These are phyloP conservation scores for Agrypnia vestita DNA, from an alignment of 1,140 invertebrate genomes.

Conservation along the genomic window DNA sequence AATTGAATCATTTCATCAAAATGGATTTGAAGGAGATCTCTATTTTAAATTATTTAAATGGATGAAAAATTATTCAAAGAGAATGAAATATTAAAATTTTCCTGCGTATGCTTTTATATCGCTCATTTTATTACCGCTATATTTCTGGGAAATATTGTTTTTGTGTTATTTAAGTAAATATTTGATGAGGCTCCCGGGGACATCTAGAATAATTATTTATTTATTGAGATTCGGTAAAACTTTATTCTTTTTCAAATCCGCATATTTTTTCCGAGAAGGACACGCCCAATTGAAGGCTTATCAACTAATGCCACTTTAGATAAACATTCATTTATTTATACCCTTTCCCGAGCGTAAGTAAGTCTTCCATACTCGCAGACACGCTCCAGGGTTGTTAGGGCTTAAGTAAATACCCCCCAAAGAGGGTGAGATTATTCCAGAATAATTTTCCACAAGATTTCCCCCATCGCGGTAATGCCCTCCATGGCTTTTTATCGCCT, in stretches of 20 bases:
- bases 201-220: too few species aligned
- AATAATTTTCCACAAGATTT: conserved; percentile 60
- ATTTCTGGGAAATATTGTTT: neutral
- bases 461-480: conserved; percentile 41
- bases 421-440: conserved; percentile 50
- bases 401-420: conserved; percentile 48
- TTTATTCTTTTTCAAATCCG: conserved; percentile 11
- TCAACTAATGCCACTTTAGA: conserved; percentile 15
- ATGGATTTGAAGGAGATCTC: conserved; percentile 17
- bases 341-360: conserved; percentile 31
- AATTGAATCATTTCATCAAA: conserved; percentile 12
- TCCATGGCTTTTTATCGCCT: conserved; percentile 50
- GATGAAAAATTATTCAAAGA: conserved; percentile 10
- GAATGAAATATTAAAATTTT: conserved; percentile 8
- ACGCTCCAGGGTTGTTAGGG: conserved; percentile 38
- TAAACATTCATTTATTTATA: conserved; percentile 34
- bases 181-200: too few species aligned
- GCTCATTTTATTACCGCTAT: neutral
- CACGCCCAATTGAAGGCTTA: conserved; percentile 29
- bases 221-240: neutral
- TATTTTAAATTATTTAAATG: conserved; percentile 26
- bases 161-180: neutral
- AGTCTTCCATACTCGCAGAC: conserved; percentile 42
- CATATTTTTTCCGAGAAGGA: neutral
- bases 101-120: neutral